phyloP scores from a whole-genome alignment of 1,140 invertebrate genomes.

The Pseudomyrmex cubaensis region DNA sequence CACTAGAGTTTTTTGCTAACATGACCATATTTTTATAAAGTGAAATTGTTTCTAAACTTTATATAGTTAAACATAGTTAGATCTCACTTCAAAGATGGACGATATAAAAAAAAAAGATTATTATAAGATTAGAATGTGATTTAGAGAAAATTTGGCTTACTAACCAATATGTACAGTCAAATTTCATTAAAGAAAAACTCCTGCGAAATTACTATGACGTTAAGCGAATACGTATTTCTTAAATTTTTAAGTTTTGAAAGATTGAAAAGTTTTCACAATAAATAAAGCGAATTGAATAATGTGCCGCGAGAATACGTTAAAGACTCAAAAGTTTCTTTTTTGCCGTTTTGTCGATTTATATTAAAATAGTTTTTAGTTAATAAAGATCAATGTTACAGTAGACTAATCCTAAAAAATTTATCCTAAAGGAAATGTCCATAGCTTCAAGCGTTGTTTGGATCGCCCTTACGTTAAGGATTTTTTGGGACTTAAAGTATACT shows the following conservation, averaged over 20 bases:
- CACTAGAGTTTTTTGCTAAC: no score
- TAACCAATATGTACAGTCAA: no score
- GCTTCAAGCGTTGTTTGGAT: no score
- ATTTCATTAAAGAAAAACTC: no score
- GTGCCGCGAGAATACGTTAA: conserved; percentile 68
- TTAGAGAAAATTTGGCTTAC: no score
- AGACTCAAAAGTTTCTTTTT: conserved; percentile 65
- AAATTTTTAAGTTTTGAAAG: conserved; percentile 2
- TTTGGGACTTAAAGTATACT: not conserved
- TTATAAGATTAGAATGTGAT: no score
- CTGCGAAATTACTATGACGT: not conserved
- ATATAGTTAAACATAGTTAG: no score
- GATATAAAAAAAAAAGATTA: no score
- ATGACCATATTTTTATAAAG: no score
- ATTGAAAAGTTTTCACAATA: not conserved
- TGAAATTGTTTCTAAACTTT: no score
- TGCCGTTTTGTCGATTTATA: conserved; percentile 38
- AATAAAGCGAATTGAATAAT: conserved; percentile 3
- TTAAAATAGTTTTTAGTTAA: conserved; percentile 71
- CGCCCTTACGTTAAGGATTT: not conserved
- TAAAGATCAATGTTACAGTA: conserved; percentile 78
- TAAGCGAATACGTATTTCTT: not conserved
- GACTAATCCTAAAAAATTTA: conserved; percentile 63
- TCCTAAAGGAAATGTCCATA: not conserved
- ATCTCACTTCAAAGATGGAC: no score